Evolutionary conservation across 2,888 invertebrate species (phyloP).

Genomic region (Dynastes hyllus): DNA sequence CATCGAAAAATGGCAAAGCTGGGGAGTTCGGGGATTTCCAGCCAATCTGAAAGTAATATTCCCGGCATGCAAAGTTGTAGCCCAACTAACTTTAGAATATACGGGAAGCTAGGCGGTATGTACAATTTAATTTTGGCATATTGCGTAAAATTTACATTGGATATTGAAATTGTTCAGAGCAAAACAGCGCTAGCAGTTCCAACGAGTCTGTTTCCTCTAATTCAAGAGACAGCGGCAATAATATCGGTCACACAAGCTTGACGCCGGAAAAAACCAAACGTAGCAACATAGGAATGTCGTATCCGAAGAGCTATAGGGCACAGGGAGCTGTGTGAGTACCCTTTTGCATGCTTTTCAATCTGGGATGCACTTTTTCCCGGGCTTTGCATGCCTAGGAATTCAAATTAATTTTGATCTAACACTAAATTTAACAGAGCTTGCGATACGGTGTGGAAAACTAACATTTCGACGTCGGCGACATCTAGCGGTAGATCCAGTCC

Average conservation of each 20-base stretch:
- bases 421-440: slow-evolving; percentile 26
- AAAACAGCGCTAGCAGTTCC: slow-evolving; percentile 82
- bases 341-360: background rate
- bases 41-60: slow-evolving; percentile 71
- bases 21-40: slow-evolving; percentile 64
- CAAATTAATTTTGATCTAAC: slow-evolving; percentile 5
- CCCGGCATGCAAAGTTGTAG: slow-evolving; percentile 68
- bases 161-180: slow-evolving; percentile 58
- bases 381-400: slow-evolving; percentile 3
- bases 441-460: slow-evolving; percentile 38
- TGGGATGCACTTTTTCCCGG: slow-evolving; percentile 25
- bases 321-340: slow-evolving; percentile 72
- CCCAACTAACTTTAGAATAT: slow-evolving; percentile 67
- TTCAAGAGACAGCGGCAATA: slow-evolving; percentile 73
- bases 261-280: slow-evolving; percentile 76
- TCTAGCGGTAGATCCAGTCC: slow-evolving; percentile 68
- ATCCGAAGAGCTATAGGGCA: slow-evolving; percentile 71
- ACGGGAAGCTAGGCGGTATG: slow-evolving; percentile 65
- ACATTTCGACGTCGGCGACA: slow-evolving; percentile 61
- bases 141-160: too few species aligned
- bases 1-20: slow-evolving; percentile 60
- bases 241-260: slow-evolving; percentile 62
- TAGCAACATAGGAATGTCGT: slow-evolving; percentile 71
- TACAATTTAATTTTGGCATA: background rate
- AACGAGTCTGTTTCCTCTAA: slow-evolving; percentile 88